These are phyloP conservation scores for Xestia ashworthii DNA, from an alignment of 2,888 invertebrate genomes.

Conservation along the genomic window DNA sequence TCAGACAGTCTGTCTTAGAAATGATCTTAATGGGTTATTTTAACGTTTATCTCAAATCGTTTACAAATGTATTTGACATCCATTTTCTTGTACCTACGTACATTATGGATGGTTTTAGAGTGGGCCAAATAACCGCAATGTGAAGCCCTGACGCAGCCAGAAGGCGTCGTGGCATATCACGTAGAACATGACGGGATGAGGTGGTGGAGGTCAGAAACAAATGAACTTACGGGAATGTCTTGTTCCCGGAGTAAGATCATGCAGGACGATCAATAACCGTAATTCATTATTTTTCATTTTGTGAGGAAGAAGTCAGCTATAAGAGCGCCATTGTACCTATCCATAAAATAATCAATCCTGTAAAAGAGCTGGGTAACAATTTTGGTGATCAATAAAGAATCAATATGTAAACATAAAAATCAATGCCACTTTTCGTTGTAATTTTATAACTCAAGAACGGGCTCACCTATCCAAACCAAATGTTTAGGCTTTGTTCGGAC, in stretches of 20 bases:
- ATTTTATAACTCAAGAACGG: too few species aligned
- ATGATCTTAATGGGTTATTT: background rate
- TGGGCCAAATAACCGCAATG: background rate
- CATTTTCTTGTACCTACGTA: background rate
- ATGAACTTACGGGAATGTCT: background rate
- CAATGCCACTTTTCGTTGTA: too few species aligned
- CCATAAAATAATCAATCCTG: background rate
- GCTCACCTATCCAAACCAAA: too few species aligned
- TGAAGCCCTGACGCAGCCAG: background rate
- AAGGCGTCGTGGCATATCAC: background rate
- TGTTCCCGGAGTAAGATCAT: background rate
- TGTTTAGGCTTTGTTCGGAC: too few species aligned
- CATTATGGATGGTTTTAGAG: background rate
- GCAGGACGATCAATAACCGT: background rate
- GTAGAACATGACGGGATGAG: background rate
- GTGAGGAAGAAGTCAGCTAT: background rate
- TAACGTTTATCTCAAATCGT: background rate
- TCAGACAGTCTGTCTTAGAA: background rate
- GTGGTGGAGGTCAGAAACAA: background rate
- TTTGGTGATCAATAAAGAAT: background rate
- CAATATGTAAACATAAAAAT: too few species aligned
- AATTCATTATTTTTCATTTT: background rate
- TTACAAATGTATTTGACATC: background rate
- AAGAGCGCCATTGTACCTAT: background rate
- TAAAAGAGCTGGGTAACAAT: background rate